Conservation (phyloP, 37 sponge, comb jelly and placozoan genomes). For the Spongilla lacustris region DNA sequence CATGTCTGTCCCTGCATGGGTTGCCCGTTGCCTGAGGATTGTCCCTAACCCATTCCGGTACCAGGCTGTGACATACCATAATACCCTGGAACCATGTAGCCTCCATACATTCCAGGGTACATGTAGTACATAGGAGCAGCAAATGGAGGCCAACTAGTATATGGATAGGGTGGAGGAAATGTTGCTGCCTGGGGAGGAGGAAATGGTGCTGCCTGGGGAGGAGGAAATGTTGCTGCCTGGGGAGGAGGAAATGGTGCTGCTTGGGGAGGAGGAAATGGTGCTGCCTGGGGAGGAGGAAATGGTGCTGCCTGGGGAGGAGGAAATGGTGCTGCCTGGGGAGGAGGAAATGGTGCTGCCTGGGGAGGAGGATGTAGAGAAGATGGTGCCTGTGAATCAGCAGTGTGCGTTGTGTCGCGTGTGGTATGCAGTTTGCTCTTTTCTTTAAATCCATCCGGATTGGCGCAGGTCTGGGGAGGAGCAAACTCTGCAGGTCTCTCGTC, state of each 20-base stretch:
- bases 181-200: neutral
- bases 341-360: neutral
- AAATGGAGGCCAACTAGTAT: neutral
- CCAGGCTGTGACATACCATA: neutral
- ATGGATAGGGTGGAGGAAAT: neutral
- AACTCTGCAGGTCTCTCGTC: conserved; percentile 79
- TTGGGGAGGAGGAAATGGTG: neutral
- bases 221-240: neutral
- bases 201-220: neutral
- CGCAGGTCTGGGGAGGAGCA: conserved; percentile 84
- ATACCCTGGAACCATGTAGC: neutral
- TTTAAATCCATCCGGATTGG: neutral
- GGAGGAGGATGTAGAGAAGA: neutral
- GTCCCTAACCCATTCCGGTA: neutral
- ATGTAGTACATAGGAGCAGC: neutral
- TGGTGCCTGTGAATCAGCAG: neutral
- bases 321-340: neutral
- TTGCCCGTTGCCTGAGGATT: neutral
- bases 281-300: conserved; percentile 2
- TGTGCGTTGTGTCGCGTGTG: neutral
- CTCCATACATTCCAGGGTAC: neutral
- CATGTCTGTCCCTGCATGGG: neutral
- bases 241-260: neutral
- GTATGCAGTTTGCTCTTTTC: neutral
- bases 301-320: neutral